Evolutionary conservation across 2,113 vertebrate genomes (phyloP).

Genomic region (Laticauda laticaudata): DNA sequence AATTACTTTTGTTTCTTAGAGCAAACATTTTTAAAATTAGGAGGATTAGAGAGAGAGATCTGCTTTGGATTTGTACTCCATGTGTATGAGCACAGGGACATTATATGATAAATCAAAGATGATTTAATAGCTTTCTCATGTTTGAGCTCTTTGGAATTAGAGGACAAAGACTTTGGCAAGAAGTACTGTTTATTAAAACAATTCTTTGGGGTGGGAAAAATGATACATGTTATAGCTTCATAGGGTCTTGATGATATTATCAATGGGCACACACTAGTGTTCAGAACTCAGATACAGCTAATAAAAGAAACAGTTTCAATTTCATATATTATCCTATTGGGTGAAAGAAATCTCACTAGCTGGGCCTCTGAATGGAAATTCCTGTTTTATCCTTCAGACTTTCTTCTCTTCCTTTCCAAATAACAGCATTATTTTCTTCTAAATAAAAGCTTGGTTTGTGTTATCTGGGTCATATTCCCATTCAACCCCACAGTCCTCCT

Average conservation of each 20-base stretch:
- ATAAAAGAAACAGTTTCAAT: neutral
- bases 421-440: neutral
- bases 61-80: neutral
- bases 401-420: neutral
- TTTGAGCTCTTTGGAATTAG: slow-evolving; percentile 15
- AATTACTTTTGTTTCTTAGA: slow-evolving; percentile 42
- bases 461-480: neutral
- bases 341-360: neutral
- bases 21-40: slow-evolving; percentile 45
- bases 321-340: neutral
- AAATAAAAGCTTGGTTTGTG: neutral
- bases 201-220: neutral
- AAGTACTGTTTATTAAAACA: neutral
- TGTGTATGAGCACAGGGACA: neutral
- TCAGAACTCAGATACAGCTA: neutral
- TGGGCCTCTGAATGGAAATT: neutral
- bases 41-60: slow-evolving; percentile 23
- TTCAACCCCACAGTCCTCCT: neutral
- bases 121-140: neutral
- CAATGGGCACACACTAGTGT: neutral
- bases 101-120: slow-evolving; percentile 21
- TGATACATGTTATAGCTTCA: neutral
- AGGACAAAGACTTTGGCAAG: neutral
- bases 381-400: neutral
- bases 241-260: neutral